A percentile compares a stretch with the other conserved stretches of the same genome.
Conservation (phyloP, 2,797 vertebrate species). For the Poecile montanus region DNA sequence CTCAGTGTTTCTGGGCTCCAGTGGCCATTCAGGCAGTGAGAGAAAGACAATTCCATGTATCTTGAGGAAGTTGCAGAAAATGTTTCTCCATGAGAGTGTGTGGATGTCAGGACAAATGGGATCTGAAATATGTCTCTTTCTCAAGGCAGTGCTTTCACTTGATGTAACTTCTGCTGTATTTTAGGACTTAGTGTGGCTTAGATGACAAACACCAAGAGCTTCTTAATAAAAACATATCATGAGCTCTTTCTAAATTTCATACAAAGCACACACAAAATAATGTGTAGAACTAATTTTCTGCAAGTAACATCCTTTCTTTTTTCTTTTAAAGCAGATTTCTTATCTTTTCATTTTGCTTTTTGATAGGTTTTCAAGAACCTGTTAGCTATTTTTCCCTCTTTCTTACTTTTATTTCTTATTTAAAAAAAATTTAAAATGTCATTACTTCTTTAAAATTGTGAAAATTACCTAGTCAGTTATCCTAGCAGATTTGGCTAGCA, state of each 20-base stretch:
- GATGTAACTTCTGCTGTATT: background rate
- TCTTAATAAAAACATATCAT: background rate
- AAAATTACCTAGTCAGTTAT: background rate
- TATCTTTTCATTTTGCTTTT: background rate
- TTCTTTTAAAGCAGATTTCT: background rate
- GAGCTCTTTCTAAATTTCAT: background rate
- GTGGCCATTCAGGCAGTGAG: background rate
- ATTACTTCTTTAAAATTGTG: background rate
- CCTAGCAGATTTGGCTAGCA: constrained; percentile 12
- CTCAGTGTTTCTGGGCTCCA: background rate
- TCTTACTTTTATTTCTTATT: no score
- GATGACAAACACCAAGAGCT: background rate
- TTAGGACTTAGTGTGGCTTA: constrained; percentile 3
- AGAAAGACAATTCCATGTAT: background rate
- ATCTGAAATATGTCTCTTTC: background rate
- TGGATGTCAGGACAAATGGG: background rate
- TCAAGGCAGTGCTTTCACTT: background rate
- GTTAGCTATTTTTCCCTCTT: background rate
- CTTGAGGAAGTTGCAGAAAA: background rate
- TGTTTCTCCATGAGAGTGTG: background rate
- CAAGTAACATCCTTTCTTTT: background rate
- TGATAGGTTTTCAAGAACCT: background rate
- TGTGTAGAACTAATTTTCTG: background rate
- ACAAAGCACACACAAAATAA: background rate
- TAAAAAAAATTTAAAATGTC: background rate